Conservation (phyloP, 1,140 invertebrate species). For the Melipona quadrifasciata region DNA sequence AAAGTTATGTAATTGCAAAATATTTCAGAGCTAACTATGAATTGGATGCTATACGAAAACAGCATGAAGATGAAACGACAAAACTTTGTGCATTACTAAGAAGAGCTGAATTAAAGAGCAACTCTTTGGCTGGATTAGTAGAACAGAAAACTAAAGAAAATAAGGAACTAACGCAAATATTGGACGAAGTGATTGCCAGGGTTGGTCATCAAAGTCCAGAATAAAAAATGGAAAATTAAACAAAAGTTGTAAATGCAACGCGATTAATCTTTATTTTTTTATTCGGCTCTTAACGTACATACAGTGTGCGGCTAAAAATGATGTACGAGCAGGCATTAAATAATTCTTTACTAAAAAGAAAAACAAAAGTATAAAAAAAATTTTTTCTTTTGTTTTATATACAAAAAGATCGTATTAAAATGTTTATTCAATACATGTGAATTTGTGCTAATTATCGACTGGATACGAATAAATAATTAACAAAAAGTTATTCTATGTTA, state of each 20-base stretch:
- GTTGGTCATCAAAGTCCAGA: conserved; percentile 71
- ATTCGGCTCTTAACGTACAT: conserved; percentile 60
- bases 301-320: conserved; percentile 24
- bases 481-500: no score
- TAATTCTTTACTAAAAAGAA: no score
- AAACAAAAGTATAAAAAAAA: no score
- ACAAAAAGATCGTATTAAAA: no score
- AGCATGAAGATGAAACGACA: conserved; percentile 84
- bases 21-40: conserved; percentile 85
- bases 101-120: conserved; percentile 85
- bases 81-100: conserved; percentile 84
- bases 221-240: conserved; percentile 39
- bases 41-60: conserved; percentile 83
- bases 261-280: conserved; percentile 75
- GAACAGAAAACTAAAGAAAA: conserved; percentile 87
- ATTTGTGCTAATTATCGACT: no score
- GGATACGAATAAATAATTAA: no score
- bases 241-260: conserved; percentile 30
- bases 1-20: not conserved
- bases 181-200: conserved; percentile 86
- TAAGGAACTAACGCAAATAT: conserved; percentile 85
- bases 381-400: no score
- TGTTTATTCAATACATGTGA: no score
- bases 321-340: no score
- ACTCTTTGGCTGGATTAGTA: conserved; percentile 83